Base-by-base conservation (phyloP, 2,113 vertebrate species). In the Muntiacus muntjak region DNA sequence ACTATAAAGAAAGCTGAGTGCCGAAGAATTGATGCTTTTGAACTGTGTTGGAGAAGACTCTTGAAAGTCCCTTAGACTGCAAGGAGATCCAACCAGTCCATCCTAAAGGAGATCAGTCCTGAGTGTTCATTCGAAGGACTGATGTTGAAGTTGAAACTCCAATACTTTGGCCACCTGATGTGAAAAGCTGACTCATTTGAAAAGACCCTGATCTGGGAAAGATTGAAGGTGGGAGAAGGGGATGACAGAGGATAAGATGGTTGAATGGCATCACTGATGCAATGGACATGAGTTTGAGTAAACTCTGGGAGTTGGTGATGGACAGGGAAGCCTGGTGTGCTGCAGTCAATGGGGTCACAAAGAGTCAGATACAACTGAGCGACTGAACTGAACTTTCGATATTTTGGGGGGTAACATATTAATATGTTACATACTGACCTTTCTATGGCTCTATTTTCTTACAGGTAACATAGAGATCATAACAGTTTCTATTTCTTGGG, bases 251-350 rank as follows among this genome's bases (percentile, higher is more conserved):
- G 19, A 23, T 23, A 12, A 71, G n/a, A 71, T 71, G 64, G 64
- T 36, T 6, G 64, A 71, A 71, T 36, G n/a, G 64, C n/a, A 36
- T 71, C n/a, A 36, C 19, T 0, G 5, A 71, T 4, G 0, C 3
- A 71, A 23, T 36, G 64, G 19, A 71, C 9, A 36, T 71, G 64
- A 71, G 17, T 71, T 36, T 71, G 64, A 36, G n/a, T 71, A 71
- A 71, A 71, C 19, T 71, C n/a, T 71, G n/a, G 17, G n/a, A 71
- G 19, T 71, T 71, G 64, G 64, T 71, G 64, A 71, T 36, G n/a
- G 19, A 36, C 9, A 71, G 19, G 64, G 64, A 71, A 71, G n/a
- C 64, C n/a, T 71, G n/a, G 9, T 21, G n/a, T 71, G 64, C n/a
- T 36, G n/a, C 19, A 71, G n/a, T 71, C n/a, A n/a, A 36, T 23